These are phyloP conservation scores for Hyperopisus bebe DNA, from an alignment of 2,113 vertebrate genomes.

Conservation along the genomic window DNA sequence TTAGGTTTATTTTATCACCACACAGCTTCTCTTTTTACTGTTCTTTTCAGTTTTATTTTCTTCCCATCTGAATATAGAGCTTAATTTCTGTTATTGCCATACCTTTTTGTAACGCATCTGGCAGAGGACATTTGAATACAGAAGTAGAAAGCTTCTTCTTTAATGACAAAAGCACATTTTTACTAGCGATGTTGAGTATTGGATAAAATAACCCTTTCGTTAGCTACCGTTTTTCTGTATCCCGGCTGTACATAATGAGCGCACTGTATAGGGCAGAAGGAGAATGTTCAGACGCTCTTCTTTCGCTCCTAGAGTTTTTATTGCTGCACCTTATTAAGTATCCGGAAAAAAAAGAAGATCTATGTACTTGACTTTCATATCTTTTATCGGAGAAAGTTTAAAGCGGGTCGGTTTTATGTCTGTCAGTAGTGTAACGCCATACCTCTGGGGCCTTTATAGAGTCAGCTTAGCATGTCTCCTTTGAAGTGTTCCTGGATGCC, in stretches of 20 bases:
- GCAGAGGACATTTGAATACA: background rate
- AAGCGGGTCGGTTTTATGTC: constrained; percentile 10
- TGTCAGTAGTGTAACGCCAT: constrained; percentile 20
- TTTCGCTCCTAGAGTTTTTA: constrained; percentile 30
- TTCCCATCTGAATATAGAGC: background rate
- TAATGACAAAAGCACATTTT: constrained; percentile 12
- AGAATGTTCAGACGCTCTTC: background rate
- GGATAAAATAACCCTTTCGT: background rate
- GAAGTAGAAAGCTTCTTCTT: background rate
- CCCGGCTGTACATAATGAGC: background rate
- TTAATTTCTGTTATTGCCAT: background rate
- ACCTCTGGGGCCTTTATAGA: background rate
- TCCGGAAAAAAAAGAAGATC: background rate
- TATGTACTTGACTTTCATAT: background rate
- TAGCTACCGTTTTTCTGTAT: background rate
- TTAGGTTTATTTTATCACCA: background rate
- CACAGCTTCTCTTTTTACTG: background rate
- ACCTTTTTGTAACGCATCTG: background rate
- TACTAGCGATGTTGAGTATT: background rate
- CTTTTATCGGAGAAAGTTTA: background rate
- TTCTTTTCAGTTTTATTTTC: background rate
- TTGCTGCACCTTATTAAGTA: background rate
- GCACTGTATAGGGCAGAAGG: background rate
- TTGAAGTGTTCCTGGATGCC: constrained; percentile 15
- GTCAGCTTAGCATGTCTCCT: background rate